Evolutionary conservation across 1,140 invertebrate genomes (phyloP).

Genomic region (Apis laboriosa): DNA sequence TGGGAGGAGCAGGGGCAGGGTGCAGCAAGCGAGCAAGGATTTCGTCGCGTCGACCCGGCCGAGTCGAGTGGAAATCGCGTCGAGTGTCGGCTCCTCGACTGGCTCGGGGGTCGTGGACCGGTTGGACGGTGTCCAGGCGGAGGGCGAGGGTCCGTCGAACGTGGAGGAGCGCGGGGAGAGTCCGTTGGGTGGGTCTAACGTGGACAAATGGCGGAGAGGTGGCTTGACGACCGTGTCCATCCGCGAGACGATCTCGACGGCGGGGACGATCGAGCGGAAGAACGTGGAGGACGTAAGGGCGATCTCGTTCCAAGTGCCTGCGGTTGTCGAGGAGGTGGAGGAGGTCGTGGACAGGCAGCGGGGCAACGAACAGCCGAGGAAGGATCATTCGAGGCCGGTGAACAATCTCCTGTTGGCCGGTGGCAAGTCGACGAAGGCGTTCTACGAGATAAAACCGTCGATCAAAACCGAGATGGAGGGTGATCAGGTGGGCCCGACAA

Average conservation of each 20-base stretch:
- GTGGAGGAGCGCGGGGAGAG: slow-evolving; percentile 4
- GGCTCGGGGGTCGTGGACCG: slow-evolving; percentile 25
- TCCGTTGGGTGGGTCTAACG: neutral
- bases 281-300: slow-evolving; percentile 52
- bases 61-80: slow-evolving; percentile 29
- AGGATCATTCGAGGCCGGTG: slow-evolving; percentile 60
- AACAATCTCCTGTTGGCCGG: slow-evolving; percentile 58
- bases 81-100: slow-evolving; percentile 8
- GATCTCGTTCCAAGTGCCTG: slow-evolving; percentile 59
- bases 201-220: neutral
- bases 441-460: slow-evolving; percentile 73
- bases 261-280: slow-evolving; percentile 33
- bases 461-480: slow-evolving; percentile 66
- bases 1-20: neutral
- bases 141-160: slow-evolving; percentile 26
- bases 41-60: neutral
- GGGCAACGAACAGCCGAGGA: slow-evolving; percentile 38
- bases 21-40: neutral
- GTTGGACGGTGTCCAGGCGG: slow-evolving; percentile 19
- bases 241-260: neutral
- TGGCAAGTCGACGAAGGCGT: slow-evolving; percentile 67
- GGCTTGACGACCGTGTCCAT: neutral
- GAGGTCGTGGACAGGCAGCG: neutral
- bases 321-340: neutral
- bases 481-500: slow-evolving; percentile 2